These are phyloP conservation scores for Cotesia vestalis DNA, from an alignment of 1,140 invertebrate species.

Conservation along the genomic window DNA sequence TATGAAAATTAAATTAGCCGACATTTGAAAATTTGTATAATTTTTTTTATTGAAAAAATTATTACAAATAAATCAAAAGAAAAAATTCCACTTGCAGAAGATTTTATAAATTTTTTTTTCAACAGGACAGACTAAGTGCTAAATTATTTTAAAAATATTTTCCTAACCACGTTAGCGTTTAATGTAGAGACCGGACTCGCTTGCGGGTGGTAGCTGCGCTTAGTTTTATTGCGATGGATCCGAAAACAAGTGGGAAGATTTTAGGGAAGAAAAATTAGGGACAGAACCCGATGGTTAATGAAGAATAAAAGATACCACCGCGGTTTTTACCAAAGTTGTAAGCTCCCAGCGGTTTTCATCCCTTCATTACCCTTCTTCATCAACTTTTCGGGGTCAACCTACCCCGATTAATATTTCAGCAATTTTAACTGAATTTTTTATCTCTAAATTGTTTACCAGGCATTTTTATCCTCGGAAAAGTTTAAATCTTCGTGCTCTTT, in stretches of 20 bases:
- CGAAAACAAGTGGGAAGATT: conserved; percentile 19
- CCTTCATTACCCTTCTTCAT: conserved; percentile 1
- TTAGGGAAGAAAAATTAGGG: conserved; percentile 23
- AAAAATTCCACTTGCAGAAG: no score
- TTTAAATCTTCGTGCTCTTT: no score
- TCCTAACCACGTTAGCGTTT: conserved; percentile 60
- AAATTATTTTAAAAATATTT: conserved; percentile 67
- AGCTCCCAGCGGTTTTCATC: background rate
- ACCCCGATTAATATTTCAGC: no score
- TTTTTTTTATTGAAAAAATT: no score
- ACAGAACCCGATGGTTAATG: no score
- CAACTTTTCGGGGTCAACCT: conserved; percentile 2
- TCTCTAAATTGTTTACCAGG: background rate
- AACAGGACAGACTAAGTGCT: conserved; percentile 52
- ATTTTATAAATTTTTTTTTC: no score
- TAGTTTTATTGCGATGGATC: conserved; percentile 2
- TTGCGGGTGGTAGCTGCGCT: conserved; percentile 28
- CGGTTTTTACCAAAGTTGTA: background rate
- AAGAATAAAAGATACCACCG: conserved; percentile 1
- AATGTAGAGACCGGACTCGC: conserved; percentile 57
- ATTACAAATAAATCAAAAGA: no score
- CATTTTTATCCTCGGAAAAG: no score
- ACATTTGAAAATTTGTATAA: no score
- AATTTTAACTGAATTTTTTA: conserved; percentile 11
- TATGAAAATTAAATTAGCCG: no score